Conservation (phyloP, 2,797 vertebrate genomes). For the Phylloscopus collybita region DNA sequence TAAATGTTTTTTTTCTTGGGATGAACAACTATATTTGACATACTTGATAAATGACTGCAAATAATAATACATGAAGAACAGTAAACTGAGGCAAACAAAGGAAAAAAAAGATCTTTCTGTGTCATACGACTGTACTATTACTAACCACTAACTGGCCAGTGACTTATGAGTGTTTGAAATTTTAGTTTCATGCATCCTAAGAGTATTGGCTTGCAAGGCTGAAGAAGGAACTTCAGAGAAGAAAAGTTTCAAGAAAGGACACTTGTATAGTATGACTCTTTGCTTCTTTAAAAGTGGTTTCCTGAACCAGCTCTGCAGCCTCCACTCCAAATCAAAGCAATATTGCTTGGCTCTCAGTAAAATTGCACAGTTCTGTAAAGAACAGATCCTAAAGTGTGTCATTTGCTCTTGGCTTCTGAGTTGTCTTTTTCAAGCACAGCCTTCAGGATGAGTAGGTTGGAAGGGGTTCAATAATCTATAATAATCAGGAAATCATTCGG, state of each 20-base stretch:
- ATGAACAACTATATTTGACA: neutral
- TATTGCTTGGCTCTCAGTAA: neutral
- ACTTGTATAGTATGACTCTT: neutral
- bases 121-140: neutral
- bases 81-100: neutral
- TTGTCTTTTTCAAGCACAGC: neutral
- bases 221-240: neutral
- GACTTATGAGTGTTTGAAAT: neutral
- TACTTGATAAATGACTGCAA: neutral
- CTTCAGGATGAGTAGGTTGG: neutral
- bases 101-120: neutral
- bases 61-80: neutral
- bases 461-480: conserved; percentile 39
- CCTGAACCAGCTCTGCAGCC: neutral
- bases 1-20: neutral
- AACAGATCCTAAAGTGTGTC: neutral
- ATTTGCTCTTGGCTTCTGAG: neutral
- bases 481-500: conserved; percentile 65
- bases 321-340: conserved; percentile 23
- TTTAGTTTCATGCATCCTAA: neutral
- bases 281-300: neutral
- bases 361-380: neutral
- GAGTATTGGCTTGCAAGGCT: neutral
- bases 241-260: neutral
- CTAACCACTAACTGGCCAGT: neutral